phyloP scores from a whole-genome alignment of 1,140 invertebrate genomes.

The Temnothorax nylanderi region DNA sequence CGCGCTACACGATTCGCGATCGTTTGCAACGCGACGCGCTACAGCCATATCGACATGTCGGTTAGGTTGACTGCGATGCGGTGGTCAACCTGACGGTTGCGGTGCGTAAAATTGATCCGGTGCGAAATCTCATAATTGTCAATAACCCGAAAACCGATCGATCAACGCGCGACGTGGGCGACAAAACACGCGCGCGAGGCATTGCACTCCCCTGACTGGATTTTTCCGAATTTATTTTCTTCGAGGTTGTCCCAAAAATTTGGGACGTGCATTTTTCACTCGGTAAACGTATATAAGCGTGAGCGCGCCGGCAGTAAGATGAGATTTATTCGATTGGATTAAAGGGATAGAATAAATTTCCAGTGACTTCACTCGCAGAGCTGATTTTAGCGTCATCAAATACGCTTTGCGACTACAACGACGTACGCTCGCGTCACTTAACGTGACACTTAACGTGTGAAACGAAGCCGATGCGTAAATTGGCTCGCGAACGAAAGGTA shows the following conservation, averaged over 20 bases:
- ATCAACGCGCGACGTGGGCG: background rate
- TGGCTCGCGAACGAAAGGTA: constrained; percentile 35
- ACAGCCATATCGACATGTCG: constrained; percentile 44
- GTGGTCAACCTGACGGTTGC: constrained; percentile 43
- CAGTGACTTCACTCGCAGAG: constrained; percentile 1
- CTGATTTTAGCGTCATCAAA: constrained; percentile 29
- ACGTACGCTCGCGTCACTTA: background rate
- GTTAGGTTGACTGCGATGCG: constrained; percentile 36
- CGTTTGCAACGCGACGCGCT: constrained; percentile 27
- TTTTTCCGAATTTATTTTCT: constrained; percentile 25
- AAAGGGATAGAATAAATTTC: constrained; percentile 30
- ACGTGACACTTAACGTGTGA: background rate
- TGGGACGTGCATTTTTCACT: background rate
- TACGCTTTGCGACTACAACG: background rate
- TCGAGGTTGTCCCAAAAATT: constrained; percentile 1
- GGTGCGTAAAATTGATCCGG: constrained; percentile 49
- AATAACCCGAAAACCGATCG: constrained; percentile 38
- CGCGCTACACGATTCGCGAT: constrained; percentile 10
- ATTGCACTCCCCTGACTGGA: background rate
- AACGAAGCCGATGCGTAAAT: constrained; percentile 42
- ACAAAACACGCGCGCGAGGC: background rate
- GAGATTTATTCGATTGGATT: constrained; percentile 49
- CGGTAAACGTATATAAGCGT: constrained; percentile 7
- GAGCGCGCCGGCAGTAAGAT: background rate
- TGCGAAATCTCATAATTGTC: constrained; percentile 56